Conservation (phyloP, 2,888 invertebrate genomes). For the Diabrotica balteata region DNA sequence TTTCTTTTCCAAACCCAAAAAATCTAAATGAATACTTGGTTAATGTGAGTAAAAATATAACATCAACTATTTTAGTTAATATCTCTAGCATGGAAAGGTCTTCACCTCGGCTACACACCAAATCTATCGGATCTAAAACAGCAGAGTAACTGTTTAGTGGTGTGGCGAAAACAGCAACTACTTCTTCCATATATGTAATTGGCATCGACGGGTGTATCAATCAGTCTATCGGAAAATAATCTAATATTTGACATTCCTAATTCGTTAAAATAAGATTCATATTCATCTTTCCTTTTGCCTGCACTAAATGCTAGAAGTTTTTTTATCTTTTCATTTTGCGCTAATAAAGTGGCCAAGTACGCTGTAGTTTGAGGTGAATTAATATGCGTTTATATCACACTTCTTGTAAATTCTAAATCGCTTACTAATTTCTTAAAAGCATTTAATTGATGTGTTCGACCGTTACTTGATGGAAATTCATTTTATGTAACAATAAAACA, state of each 20-base stretch:
- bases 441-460: too few species aligned
- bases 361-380: slow-evolving; percentile 81
- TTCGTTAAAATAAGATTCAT: slow-evolving; percentile 72
- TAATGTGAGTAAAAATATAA: too few species aligned
- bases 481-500: too few species aligned
- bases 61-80: slow-evolving; percentile 73
- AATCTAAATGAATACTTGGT: too few species aligned
- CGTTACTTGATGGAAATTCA: too few species aligned
- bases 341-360: slow-evolving; percentile 74
- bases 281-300: slow-evolving; percentile 69
- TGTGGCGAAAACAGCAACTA: slow-evolving; percentile 73
- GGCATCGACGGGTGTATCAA: slow-evolving; percentile 63
- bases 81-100: slow-evolving; percentile 79
- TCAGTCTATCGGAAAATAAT: slow-evolving; percentile 63
- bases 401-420: slow-evolving; percentile 71
- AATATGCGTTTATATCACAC: slow-evolving; percentile 80
- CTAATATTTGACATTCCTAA: slow-evolving; percentile 70
- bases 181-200: slow-evolving; percentile 66
- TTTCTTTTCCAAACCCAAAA: too few species aligned
- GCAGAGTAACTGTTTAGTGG: slow-evolving; percentile 85
- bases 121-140: slow-evolving; percentile 79
- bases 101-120: slow-evolving; percentile 79
- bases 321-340: slow-evolving; percentile 67
- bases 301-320: slow-evolving; percentile 70
- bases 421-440: slow-evolving; percentile 74